phyloP scores from a whole-genome alignment of 2,113 vertebrate species.

The Myiozetetes cayanensis region DNA sequence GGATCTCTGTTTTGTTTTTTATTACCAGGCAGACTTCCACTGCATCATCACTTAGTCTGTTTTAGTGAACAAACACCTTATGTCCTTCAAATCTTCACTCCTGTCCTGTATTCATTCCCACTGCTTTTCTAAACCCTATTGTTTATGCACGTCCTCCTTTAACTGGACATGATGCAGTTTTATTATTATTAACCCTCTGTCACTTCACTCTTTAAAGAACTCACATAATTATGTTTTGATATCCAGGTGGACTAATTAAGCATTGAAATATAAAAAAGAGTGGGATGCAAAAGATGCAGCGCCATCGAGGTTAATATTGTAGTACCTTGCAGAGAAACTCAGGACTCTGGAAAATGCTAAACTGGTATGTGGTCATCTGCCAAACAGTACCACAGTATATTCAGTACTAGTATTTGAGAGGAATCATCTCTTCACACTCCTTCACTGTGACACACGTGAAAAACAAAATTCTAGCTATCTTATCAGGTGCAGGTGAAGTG shows the following conservation, averaged over 20 bases:
- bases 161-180: background rate
- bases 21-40: background rate
- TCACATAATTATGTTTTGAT: background rate
- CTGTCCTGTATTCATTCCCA: background rate
- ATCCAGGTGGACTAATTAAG: background rate
- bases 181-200: background rate
- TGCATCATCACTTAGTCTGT: background rate
- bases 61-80: background rate
- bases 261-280: background rate
- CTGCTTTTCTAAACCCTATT: background rate
- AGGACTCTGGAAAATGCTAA: background rate
- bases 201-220: background rate
- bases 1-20: background rate
- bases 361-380: background rate
- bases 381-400: background rate
- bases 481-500: no score
- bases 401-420: background rate
- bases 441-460: no score
- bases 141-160: background rate
- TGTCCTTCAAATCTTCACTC: background rate
- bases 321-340: fast-evolving
- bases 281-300: background rate
- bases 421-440: background rate
- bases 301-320: background rate
- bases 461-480: no score